Evolutionary conservation across 2,113 vertebrate genomes (phyloP), one percentile per base, ranked within the genome.

Genomic region (Naja naja): DNA sequence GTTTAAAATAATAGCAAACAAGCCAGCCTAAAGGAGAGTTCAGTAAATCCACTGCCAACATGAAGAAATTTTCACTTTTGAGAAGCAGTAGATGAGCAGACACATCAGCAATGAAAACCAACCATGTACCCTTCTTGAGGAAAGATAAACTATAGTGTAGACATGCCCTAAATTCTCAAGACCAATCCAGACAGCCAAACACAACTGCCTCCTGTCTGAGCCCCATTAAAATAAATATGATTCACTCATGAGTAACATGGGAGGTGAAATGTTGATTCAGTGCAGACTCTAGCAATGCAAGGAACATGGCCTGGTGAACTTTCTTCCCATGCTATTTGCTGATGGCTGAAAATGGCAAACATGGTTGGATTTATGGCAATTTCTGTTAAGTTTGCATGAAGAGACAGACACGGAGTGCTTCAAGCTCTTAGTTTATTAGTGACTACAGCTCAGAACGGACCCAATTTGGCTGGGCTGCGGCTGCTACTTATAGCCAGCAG

Each of bases 141-240:
- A n/a, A 90, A 93, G 89, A 90, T 90, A 53, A 93, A 93, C 74
- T 93, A 56, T 34, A 53, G 92, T 87, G 92, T 43, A 90, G 92
- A 90, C 89, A 90, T 93, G 81, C 45, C 89, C 81, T 93, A 87
- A 90, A 58, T 81, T 74, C 89, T 93, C 25, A 34, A 52, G 90
- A 54, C 92, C 81, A 93, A 53, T 47, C 88, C 89, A 90, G 92
- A 60, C 88, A 93, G 55, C 88, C 92, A 87, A 93, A 90, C 74
- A 64, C 81, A 86, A 81, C 92, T 53, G 89, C 55, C 89, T 93
- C 89, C 89, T 93, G 89, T 90, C 92, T 90, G 92, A 93, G 92
- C 45, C 92, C 89, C 81, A 93, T 93, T 93, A 93, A 93, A 93
- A 93, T 87, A 93, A 93, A 93, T 87, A 90, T 86, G 89, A 93